A percentile compares a stretch with the other conserved stretches of the same genome.
Conservation (phyloP, 2,113 vertebrate genomes). For the Chunga burmeisteri region DNA sequence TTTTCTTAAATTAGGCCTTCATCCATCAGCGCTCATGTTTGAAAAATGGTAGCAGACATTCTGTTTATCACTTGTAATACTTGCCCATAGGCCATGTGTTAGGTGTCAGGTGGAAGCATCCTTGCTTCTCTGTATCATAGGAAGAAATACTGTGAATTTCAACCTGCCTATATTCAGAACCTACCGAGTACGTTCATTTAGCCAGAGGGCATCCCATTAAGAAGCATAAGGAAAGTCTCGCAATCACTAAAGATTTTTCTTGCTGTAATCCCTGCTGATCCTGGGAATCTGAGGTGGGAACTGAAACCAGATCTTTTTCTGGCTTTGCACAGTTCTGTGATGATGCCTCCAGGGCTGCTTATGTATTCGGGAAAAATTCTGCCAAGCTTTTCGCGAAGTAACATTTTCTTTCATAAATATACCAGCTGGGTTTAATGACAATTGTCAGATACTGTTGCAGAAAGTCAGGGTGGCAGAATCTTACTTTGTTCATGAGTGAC, state of each 20-base stretch:
- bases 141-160: background rate
- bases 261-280: constrained; percentile 15
- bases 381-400: background rate
- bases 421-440: background rate
- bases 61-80: constrained; percentile 28
- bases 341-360: background rate
- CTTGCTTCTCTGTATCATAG: background rate
- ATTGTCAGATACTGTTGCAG: background rate
- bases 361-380: constrained; percentile 6
- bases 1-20: constrained; percentile 1
- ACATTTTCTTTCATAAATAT: background rate
- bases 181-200: background rate
- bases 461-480: background rate
- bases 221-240: background rate
- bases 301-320: background rate
- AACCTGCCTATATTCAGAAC: background rate
- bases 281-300: background rate
- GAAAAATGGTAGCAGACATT: constrained; percentile 30
- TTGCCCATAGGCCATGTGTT: constrained; percentile 24
- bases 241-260: background rate
- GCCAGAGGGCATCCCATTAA: constrained; percentile 8
- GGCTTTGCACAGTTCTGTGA: background rate
- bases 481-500: background rate
- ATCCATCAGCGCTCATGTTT: background rate
- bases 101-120: background rate